Base-by-base conservation (phyloP, 2,888 invertebrate species). In the Meandrusa payeni region DNA sequence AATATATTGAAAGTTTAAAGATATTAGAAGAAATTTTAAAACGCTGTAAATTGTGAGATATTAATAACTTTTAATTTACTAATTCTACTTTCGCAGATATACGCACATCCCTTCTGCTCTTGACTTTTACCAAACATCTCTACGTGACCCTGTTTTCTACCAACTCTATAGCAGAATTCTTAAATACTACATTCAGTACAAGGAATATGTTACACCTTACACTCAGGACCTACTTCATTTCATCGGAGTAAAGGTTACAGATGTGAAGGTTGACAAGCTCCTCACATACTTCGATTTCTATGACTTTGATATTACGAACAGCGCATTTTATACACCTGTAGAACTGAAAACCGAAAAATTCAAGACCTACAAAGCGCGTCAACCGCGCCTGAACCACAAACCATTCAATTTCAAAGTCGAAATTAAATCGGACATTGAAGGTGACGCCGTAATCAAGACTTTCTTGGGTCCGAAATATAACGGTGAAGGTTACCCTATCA, bases 101-200 rank as follows among this genome's bases (percentile, higher is more conserved):
- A 57, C 58, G 4, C 70, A 86, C 46, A 59, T 86, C 10, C 91
- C 93, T n/a, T 87, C 90, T 15, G 89, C 90, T 7, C 77, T 93
- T 32, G 90, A 92, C 64, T 90, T 90, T 64, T 90, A 89, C 64
- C 89, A 90, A 59, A 92, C 93, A 3, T 89, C 91, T 48, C 67
- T 92, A 55, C 91, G 93, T 50, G 94, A 94, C 69, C 94, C 94
- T 9, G 89, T 90, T 20, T 93, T 93, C 89, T 94, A 91, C 73
- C 89, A 91, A 48, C 72, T 93, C 40, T 91, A 91, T 77, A 90
- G 91, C 72, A 90, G 89, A 55, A 85, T 93, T 58, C 52, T 89
- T 39, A 69, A 83, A 38, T 89, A 87, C 59, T 89, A 91, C 71
- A 75, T 87, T 58, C 89, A 90, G 47, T 93, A 90, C 87, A 92